Evolutionary conservation across 92 coral and sea anemone species (phyloP).

Genomic region (Siderastrea siderea): DNA sequence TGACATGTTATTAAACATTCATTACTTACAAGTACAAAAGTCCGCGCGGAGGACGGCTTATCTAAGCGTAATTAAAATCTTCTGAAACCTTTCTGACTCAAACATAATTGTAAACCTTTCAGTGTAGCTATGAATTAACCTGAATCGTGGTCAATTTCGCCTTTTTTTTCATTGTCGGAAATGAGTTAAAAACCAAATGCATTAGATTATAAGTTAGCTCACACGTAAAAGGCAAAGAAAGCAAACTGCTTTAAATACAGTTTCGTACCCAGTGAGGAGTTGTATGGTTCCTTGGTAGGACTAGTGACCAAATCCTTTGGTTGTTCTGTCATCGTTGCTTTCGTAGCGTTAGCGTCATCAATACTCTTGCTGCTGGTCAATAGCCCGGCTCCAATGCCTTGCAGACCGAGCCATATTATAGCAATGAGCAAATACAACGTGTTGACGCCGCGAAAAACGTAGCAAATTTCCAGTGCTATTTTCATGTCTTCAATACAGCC

Average conservation of each 20-base stretch:
- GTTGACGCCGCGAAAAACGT: constrained; percentile 50
- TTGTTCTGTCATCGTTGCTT: constrained; percentile 17
- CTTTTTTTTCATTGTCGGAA: neutral
- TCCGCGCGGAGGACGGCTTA: neutral
- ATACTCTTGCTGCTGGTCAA: constrained; percentile 5
- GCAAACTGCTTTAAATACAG: neutral
- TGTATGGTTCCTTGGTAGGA: constrained; percentile 11
- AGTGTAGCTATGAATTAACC: too few relatives aligned
- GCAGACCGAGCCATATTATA: constrained; percentile 53
- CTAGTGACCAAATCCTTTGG: constrained; percentile 22
- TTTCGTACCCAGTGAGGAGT: constrained; percentile 56
- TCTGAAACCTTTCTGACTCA: neutral
- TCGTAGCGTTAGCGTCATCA: constrained; percentile 24
- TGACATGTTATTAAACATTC: constrained; percentile 48
- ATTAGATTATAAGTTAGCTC: neutral
- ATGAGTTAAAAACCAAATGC: neutral
- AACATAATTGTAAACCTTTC: neutral
- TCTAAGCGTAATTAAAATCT: constrained; percentile 12
- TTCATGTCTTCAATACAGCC: constrained; percentile 21
- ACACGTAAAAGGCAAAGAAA: neutral
- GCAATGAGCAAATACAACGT: constrained; percentile 16
- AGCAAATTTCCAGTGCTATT: constrained; percentile 25
- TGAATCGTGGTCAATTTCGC: too few relatives aligned
- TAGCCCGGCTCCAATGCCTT: constrained; percentile 31
- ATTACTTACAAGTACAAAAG: constrained; percentile 1